These are phyloP conservation scores for Sclerurus mexicanus DNA, from an alignment of 2,113 vertebrate species.

Conservation along the genomic window DNA sequence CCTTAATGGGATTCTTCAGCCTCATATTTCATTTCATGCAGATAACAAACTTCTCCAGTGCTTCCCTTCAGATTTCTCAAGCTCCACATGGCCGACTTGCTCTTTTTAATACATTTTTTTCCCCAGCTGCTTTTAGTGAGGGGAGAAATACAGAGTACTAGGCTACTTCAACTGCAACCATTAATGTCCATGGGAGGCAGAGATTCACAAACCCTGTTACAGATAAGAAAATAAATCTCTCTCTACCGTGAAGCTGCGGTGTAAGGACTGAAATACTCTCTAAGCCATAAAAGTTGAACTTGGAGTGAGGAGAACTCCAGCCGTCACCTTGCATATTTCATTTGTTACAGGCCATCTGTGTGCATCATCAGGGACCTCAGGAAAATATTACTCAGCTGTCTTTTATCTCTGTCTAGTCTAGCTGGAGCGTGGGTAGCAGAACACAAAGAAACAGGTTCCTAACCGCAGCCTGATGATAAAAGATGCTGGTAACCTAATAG, in stretches of 20 bases:
- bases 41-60: not conserved
- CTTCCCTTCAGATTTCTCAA: not conserved
- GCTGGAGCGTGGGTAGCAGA: constrained; percentile 44
- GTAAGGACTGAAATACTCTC: not conserved
- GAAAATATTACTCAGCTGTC: constrained; percentile 65
- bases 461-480: constrained; percentile 29
- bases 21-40: not conserved
- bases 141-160: not conserved
- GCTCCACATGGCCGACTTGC: not conserved
- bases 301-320: constrained; percentile 36
- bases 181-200: not conserved
- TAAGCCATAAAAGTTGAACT: constrained; percentile 38
- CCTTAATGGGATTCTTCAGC: not conserved
- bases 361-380: constrained; percentile 55
- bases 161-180: not conserved
- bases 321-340: constrained; percentile 50
- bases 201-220: not conserved
- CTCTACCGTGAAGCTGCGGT: not conserved
- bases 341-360: constrained; percentile 63
- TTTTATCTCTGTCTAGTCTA: constrained; percentile 63
- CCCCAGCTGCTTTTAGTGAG: not conserved
- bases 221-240: constrained; percentile 7
- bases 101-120: not conserved
- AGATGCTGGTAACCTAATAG: constrained; percentile 36
- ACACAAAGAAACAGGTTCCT: constrained; percentile 46